Evolutionary conservation across 2,113 vertebrate species (phyloP).

Genomic region (Upupa epops): DNA sequence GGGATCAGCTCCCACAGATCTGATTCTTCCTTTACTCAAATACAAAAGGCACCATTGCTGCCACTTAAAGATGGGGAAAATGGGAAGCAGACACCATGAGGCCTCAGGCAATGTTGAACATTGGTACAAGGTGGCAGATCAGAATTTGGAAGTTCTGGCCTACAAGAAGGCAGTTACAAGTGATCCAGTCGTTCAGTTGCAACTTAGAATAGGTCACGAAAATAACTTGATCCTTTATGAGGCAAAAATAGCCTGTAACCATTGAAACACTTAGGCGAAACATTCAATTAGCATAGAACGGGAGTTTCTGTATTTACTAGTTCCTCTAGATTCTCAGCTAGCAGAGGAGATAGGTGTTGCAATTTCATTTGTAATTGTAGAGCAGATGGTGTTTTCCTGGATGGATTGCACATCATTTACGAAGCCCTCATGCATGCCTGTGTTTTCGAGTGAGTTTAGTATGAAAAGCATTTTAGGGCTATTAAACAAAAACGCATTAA

Average conservation of each 20-base stretch:
- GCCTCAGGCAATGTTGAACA: accelerated
- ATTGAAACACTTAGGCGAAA: neutral
- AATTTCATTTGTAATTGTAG: neutral
- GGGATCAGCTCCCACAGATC: neutral
- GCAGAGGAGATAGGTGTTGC: neutral
- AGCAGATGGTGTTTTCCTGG: neutral
- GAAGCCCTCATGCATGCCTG: neutral
- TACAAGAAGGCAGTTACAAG: neutral
- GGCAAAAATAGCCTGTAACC: neutral
- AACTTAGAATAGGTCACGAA: neutral
- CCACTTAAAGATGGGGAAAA: neutral
- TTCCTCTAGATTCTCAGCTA: neutral
- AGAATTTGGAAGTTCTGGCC: neutral
- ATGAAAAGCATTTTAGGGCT: neutral
- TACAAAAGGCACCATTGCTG: neutral
- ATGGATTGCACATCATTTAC: neutral
- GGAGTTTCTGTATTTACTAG: too few species aligned
- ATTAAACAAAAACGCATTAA: neutral
- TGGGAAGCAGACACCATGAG: accelerated
- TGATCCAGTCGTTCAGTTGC: neutral
- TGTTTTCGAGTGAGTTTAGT: neutral
- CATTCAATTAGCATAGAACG: too few species aligned
- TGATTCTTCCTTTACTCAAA: neutral
- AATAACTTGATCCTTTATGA: neutral
- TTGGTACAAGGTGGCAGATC: neutral